Evolutionary conservation across 2,113 vertebrate genomes (phyloP).

Genomic region (Ovis aries): ARS-UI_Ramb_v3.0 NC_056068.1:66129501-66130000

Average conservation of each 20-base stretch:
- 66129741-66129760: not conserved
- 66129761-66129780: not conserved
- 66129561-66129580: no score
- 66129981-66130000: not conserved
- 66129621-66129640: not conserved
- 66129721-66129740: not conserved
- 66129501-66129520: fast-evolving
- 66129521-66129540: fast-evolving
- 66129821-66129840: not conserved
- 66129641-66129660: not conserved
- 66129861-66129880: not conserved
- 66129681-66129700: not conserved
- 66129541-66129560: no score
- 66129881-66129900: not conserved
- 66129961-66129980: not conserved
- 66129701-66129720: not conserved
- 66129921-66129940: not conserved
- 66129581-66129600: no score
- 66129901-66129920: not conserved
- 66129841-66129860: fast-evolving
- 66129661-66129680: not conserved
- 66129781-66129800: not conserved
- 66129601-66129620: no score
- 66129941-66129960: not conserved
- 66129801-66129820: not conserved